A percentile compares a stretch with the other conserved stretches of the same genome.
phyloP scores from a whole-genome alignment of 2,888 invertebrate genomes.

The Lasioglossum vierecki region DNA sequence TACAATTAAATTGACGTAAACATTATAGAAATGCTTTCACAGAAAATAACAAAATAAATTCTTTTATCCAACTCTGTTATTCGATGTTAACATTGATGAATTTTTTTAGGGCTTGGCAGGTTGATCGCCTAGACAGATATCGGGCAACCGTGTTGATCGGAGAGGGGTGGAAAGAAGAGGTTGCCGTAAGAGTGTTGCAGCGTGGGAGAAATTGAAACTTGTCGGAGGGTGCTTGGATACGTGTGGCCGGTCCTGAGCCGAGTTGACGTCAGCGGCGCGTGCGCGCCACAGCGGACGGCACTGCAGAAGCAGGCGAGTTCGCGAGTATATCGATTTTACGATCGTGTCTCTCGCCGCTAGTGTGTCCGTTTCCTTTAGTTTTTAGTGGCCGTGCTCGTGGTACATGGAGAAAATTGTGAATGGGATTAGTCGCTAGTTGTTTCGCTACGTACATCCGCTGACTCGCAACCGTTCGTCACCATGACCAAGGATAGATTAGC shows the following conservation, averaged over 20 bases:
- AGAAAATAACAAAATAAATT: neutral
- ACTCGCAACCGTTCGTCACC: constrained; percentile 76
- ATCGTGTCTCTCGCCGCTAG: constrained; percentile 85
- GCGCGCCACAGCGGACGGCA: constrained; percentile 85
- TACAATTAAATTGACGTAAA: neutral
- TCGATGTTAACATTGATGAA: neutral
- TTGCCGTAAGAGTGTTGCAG: neutral
- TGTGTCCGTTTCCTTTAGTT: constrained; percentile 84
- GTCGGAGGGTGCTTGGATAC: constrained; percentile 22
- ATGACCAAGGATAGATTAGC: constrained; percentile 99
- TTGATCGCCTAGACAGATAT: neutral
- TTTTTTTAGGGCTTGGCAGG: neutral
- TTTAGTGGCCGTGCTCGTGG: constrained; percentile 88
- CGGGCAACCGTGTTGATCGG: neutral
- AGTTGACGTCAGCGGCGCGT: constrained; percentile 84
- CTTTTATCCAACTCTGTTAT: no score
- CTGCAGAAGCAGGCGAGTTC: constrained; percentile 88
- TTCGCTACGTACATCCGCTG: constrained; percentile 78
- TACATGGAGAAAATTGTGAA: constrained; percentile 91
- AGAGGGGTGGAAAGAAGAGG: neutral
- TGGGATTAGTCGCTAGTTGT: constrained; percentile 86
- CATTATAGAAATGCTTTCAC: neutral
- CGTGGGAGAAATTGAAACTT: neutral
- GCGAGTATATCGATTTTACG: constrained; percentile 92
- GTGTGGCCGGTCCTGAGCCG: constrained; percentile 51